Conservation (phyloP, 2,113 vertebrate species). For the Coreoperca whiteheadi region DNA sequence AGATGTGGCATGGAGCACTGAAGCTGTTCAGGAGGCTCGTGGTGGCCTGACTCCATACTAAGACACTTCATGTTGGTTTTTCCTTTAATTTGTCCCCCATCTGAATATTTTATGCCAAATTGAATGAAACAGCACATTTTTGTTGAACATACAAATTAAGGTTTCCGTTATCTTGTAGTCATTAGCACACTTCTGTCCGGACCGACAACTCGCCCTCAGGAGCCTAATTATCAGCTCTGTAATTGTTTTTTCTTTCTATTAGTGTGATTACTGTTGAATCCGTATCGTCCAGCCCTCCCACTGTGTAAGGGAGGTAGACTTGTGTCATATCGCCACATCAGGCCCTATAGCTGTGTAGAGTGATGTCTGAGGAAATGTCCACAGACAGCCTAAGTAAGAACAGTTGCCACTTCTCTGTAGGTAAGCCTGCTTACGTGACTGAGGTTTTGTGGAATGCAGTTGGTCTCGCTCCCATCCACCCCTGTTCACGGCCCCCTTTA, state of each 20-base stretch:
- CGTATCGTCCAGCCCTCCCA: background rate
- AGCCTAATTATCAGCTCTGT: background rate
- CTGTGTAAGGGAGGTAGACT: background rate
- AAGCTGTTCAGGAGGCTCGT: no score
- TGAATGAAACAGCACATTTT: background rate
- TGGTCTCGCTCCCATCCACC: slow-evolving; percentile 14
- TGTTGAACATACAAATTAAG: background rate
- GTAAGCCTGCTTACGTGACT: slow-evolving; percentile 37
- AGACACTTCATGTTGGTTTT: no score
- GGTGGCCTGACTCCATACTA: no score
- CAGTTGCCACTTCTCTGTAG: slow-evolving; percentile 26
- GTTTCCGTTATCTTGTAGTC: background rate
- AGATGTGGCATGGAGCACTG: no score
- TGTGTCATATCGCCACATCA: background rate
- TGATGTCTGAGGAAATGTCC: slow-evolving; percentile 11
- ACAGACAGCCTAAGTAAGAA: slow-evolving; percentile 21
- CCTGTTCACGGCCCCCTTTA: slow-evolving; percentile 10
- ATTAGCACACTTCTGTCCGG: background rate
- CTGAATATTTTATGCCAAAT: background rate
- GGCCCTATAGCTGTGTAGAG: background rate
- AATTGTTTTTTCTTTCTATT: background rate
- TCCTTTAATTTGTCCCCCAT: no score
- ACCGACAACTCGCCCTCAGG: background rate
- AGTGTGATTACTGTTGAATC: background rate
- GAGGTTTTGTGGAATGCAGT: slow-evolving; percentile 44